Evolutionary conservation across 2,113 vertebrate genomes (phyloP), one percentile per base, ranked within the genome.

Genomic region (Microtus montanus): DNA sequence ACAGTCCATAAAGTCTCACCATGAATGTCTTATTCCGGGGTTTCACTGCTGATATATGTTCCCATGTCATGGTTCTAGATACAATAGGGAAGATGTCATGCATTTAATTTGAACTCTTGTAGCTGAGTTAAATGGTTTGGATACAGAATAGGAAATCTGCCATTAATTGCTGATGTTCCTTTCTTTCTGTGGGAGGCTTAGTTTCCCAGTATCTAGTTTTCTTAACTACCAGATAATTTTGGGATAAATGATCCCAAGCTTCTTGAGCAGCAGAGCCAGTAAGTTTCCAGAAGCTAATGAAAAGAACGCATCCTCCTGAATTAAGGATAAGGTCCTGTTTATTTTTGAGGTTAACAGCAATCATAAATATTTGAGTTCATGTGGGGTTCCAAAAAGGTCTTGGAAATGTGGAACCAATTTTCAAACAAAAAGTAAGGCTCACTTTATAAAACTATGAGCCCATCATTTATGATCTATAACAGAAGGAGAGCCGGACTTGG

Each of bases 341-440:
- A 93, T 89, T 91, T 54, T 88, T 86, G 64, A 94, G 85, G 77
- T 74, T 95, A 97, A 86, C 77, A 93, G 96, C 96, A 97, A 47
- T 94, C 92, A 97, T 75, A 89, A 95, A 94, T 97, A 98, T 96
- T 95, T 96, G 80, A 95, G 61, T 87, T 97, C 85, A 66, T 52
- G 28, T 22, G 54, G 96, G 52, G 17, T 96, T 98, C 97, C 30
- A 74, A 96, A 96, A 93, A 87, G 41, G 80, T 64, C 64, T 80
- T 96, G 64, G 85, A 97, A 98, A 98, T 97, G 88, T 97, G 87
- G 64, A 97, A 97, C 74, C 89, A 94, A 97, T 98, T 97, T 98
- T 97, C 94, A 95, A 97, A 2, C 93, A 97, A 97, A 44, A 94
- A 83, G 74, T 88, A 83, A 47, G 70, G 90, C 82, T 61, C 90